phyloP scores from a whole-genome alignment of 2,888 invertebrate genomes.

The Adelognathus sp. region DNA sequence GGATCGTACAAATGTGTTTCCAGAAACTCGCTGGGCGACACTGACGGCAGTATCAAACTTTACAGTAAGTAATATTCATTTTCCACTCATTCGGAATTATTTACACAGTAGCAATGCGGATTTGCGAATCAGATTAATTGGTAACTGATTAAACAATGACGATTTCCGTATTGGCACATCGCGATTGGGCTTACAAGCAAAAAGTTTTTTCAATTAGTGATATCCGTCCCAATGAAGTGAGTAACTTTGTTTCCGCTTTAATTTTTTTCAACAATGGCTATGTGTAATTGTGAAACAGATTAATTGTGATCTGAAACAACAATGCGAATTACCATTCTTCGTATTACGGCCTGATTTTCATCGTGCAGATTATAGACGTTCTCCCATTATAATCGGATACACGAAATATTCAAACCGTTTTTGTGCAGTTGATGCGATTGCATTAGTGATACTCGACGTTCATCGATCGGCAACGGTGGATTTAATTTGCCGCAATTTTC shows the following conservation, averaged over 20 bases:
- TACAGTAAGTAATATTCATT: constrained; percentile 80
- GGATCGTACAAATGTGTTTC: constrained; percentile 83
- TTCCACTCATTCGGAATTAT: not conserved
- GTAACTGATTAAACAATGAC: not conserved
- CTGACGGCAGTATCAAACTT: constrained; percentile 83
- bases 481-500: not conserved
- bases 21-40: constrained; percentile 83
- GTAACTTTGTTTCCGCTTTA: no score
- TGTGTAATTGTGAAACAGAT: no score
- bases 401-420: not conserved
- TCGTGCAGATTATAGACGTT: not conserved
- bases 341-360: no score
- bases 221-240: no score
- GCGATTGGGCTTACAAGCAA: no score
- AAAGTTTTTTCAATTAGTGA: not conserved
- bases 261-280: no score
- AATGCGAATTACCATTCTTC: no score
- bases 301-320: no score
- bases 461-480: not conserved
- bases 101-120: not conserved
- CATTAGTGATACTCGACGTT: not conserved
- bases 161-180: not conserved
- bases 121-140: not conserved
- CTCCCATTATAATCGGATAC: not conserved
- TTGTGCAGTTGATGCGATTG: not conserved